Conservation (phyloP, 2,888 invertebrate genomes). For the Athetis lepigone region DNA sequence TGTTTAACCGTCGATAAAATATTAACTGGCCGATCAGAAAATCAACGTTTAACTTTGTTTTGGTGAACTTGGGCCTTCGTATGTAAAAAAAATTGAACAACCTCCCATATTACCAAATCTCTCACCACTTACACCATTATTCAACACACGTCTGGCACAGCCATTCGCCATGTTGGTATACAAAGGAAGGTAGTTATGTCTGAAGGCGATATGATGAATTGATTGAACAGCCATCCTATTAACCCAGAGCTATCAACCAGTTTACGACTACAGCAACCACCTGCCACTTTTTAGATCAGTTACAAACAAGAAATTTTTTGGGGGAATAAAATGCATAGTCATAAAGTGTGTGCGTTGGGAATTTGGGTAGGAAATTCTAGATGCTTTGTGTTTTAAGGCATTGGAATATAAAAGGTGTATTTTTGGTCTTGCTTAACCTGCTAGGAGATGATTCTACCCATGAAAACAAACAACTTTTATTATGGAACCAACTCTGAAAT, state of each 20-base stretch:
- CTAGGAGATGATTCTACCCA: no score
- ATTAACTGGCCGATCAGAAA: no score
- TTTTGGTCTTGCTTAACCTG: no score
- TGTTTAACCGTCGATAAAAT: no score
- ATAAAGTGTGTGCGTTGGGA: conserved; percentile 12
- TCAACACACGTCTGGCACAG: conserved; percentile 35
- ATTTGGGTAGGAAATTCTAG: conserved; percentile 10
- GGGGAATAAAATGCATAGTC: conserved; percentile 17
- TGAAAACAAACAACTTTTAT: no score
- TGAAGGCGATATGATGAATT: conserved; percentile 52
- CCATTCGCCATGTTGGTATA: conserved; percentile 17
- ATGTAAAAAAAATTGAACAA: background rate
- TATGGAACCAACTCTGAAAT: no score
- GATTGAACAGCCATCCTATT: conserved; percentile 49
- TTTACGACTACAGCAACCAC: conserved; percentile 48
- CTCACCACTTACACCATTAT: conserved; percentile 1
- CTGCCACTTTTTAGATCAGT: conserved; percentile 50
- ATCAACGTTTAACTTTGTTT: no score
- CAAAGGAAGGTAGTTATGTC: conserved; percentile 39
- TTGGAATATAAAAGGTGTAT: no score
- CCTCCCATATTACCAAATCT: background rate
- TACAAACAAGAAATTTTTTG: conserved; percentile 6
- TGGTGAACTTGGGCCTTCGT: no score
- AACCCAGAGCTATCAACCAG: conserved; percentile 52
- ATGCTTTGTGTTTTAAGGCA: no score